Conservation (phyloP, 2,797 vertebrate genomes). For the Brotula barbata region DNA sequence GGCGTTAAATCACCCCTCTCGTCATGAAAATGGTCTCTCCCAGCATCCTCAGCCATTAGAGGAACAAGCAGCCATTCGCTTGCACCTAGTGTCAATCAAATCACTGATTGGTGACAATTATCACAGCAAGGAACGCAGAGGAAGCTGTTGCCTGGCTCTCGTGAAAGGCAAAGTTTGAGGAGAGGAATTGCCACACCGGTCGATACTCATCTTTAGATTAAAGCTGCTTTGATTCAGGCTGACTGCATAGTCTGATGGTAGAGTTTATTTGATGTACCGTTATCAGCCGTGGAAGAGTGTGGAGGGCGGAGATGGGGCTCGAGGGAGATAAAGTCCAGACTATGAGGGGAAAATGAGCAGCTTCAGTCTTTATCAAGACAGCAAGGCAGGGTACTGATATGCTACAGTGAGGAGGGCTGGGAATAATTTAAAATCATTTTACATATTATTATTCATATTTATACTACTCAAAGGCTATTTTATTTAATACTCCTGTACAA, state of each 20-base stretch:
- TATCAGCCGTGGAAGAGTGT: slow-evolving; percentile 23
- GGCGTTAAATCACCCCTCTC: slow-evolving; percentile 19
- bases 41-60: slow-evolving; percentile 32
- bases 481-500: too few relatives aligned
- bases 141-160: slow-evolving; percentile 42
- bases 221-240: slow-evolving; percentile 30
- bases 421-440: too few relatives aligned
- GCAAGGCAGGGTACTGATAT: background rate
- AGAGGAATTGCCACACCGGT: slow-evolving; percentile 22
- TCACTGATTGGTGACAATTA: slow-evolving; percentile 56
- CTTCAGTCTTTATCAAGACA: slow-evolving; percentile 23
- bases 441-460: too few relatives aligned
- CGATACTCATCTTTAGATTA: slow-evolving; percentile 60
- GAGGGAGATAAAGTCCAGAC: slow-evolving; percentile 32
- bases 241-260: slow-evolving; percentile 28
- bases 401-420: background rate
- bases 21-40: slow-evolving; percentile 24
- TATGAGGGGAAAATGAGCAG: slow-evolving; percentile 21
- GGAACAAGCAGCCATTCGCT: slow-evolving; percentile 33
- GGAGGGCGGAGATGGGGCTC: slow-evolving; percentile 26
- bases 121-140: slow-evolving; percentile 39
- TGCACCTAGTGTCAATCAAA: slow-evolving; percentile 47
- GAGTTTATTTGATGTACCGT: slow-evolving; percentile 60
- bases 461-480: too few relatives aligned
- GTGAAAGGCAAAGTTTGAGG: slow-evolving; percentile 25